Evolutionary conservation across 1,140 invertebrate species (phyloP).

Genomic region (Zaprionus lachaisei): DNA sequence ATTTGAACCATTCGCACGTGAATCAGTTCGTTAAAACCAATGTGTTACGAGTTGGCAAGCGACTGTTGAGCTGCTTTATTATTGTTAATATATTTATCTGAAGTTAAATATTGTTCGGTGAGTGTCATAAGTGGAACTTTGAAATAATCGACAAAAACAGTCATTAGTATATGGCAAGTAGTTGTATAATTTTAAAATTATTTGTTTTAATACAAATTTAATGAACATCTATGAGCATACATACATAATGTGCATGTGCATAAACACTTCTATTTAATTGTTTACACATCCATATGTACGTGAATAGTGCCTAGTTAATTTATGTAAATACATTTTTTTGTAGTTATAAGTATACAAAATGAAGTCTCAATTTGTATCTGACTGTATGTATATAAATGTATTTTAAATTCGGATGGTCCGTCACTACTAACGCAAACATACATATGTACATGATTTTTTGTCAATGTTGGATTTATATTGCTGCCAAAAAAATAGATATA

Average conservation of each 20-base stretch:
- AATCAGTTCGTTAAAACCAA: conserved; percentile 33
- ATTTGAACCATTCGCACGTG: conserved; percentile 46
- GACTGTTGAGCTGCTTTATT: conserved; percentile 10
- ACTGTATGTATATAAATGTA: background rate
- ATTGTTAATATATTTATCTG: conserved; percentile 6
- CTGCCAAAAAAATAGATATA: background rate
- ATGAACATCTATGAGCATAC: background rate
- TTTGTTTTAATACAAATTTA: background rate
- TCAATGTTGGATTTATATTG: background rate
- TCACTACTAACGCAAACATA: too few relatives aligned
- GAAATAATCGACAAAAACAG: background rate
- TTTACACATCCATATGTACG: background rate
- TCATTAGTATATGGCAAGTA: background rate
- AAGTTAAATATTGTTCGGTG: conserved; percentile 16
- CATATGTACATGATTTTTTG: background rate
- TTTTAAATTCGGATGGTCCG: background rate
- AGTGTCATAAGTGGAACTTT: background rate
- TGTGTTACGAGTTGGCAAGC: conserved; percentile 27
- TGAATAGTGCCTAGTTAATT: background rate
- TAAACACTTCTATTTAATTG: background rate
- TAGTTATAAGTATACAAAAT: background rate
- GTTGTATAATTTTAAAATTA: background rate
- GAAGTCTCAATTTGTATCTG: background rate
- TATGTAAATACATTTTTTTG: background rate
- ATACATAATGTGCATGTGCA: background rate